These are phyloP conservation scores for Sylvilagus floridanus DNA, from an alignment of 2,797 vertebrate species.

Conservation along the genomic window DNA sequence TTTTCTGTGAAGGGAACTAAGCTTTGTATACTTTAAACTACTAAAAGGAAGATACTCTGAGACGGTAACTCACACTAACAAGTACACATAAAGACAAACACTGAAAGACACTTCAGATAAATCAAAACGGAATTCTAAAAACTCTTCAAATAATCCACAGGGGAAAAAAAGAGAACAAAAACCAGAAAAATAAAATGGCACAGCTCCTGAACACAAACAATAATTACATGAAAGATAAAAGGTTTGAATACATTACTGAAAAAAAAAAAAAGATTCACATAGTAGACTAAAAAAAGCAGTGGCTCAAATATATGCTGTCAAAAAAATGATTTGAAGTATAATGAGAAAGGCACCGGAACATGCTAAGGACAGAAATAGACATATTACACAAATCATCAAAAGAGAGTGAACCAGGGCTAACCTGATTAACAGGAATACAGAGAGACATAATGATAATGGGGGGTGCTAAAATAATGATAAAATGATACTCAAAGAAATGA, in stretches of 20 bases:
- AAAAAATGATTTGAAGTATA: background rate
- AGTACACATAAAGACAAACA: background rate
- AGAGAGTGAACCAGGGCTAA: background rate
- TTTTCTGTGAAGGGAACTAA: background rate
- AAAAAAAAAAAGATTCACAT: background rate
- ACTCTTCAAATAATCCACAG: background rate
- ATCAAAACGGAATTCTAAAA: slow-evolving; percentile 7
- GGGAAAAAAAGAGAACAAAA: background rate
- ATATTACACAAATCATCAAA: background rate
- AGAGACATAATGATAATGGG: background rate
- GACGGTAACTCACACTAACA: background rate
- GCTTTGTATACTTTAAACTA: background rate
- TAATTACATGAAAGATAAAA: background rate
- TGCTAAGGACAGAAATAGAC: background rate
- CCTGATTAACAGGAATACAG: background rate
- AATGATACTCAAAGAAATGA: background rate
- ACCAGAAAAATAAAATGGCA: background rate
- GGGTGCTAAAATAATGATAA: background rate
- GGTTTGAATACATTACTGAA: background rate
- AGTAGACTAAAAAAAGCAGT: background rate
- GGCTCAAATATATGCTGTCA: background rate
- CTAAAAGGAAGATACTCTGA: background rate
- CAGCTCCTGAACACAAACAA: background rate
- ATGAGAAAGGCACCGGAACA: background rate
- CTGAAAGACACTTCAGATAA: background rate